Evolutionary conservation across 2,797 vertebrate genomes (phyloP), one percentile per base, ranked within the genome.

Genomic region (Oophaga sylvatica): DNA sequence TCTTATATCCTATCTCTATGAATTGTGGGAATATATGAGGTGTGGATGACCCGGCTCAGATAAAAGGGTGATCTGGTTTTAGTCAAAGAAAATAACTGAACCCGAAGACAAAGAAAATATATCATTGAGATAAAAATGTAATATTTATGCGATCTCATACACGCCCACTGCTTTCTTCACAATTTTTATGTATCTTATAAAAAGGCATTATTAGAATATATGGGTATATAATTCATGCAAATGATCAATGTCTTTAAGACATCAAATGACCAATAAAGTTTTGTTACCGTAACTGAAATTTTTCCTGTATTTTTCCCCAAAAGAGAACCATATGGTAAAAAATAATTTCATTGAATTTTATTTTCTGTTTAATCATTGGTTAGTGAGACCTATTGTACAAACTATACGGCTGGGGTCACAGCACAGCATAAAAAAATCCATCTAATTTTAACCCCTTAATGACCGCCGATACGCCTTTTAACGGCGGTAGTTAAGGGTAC

Each of bases 51-150:
- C 83, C 85, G 83, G 16, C 41, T 68, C 83, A 81, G 87, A 88
- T 88, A 88, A 85, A 81, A 85, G 79, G 83, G 83, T 88, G 78
- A 70, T 88, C 87, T 88, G 87, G 78, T 85, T 85, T 85, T 81
- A 48, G 70, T 88, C 87, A 88, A 85, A 71, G 56, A 84, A 88
- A 85, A 62, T 85, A 81, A 88, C 83, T 85, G 59, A 84, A 84
- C 62, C 16, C 76, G 71, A 75, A 62, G 83, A 84, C 71, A 84
- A 84, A 84, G 71, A n/a, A 63, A 76, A 76, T 76, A 84, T 53
- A 84, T 84, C 56, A 68, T 68, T 9, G 9, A 79, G 84, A 85
- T 85, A 85, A 79, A 79, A 56, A 57, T 35, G 76, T 75, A 75
- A 22, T 71, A 26, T 75, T 26, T 65, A 84, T 41, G 20, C 31